A percentile compares a stretch with the other conserved stretches of the same genome.
These are phyloP conservation scores for Drymodes brunneopygia DNA, from an alignment of 2,113 vertebrate species.

Conservation along the genomic window DNA sequence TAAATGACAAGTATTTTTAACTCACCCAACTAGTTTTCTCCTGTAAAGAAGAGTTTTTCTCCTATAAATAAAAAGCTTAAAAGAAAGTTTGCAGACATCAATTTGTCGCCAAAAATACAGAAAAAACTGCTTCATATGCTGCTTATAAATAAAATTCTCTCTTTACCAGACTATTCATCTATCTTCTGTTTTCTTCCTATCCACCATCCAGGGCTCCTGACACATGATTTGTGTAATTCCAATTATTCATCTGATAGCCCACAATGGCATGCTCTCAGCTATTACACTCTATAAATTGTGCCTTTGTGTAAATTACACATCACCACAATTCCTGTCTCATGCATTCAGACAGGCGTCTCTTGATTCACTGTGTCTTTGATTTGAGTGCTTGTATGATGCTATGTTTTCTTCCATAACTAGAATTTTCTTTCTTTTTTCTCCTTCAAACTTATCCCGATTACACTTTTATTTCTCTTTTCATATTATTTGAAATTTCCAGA, in stretches of 20 bases:
- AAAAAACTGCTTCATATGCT: background rate
- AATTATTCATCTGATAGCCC: background rate
- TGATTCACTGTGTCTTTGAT: background rate
- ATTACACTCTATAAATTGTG: constrained; percentile 7
- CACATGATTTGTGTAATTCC: background rate
- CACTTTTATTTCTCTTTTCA: background rate
- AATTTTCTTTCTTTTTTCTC: background rate
- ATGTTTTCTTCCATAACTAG: background rate
- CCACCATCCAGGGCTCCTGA: background rate
- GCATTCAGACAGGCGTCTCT: background rate
- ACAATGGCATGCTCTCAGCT: background rate
- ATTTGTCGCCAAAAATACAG: background rate
- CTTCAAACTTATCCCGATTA: background rate
- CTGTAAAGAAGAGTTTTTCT: background rate
- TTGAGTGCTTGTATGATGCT: background rate
- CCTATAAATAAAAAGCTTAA: background rate
- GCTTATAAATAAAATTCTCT: background rate
- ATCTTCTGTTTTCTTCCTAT: background rate
- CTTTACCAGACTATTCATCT: constrained; percentile 9
- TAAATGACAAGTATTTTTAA: background rate
- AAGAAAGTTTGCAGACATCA: background rate
- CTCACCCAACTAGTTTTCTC: background rate
- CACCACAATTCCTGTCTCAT: background rate
- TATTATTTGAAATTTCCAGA: background rate
- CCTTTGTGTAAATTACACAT: background rate